These are phyloP conservation scores for Leucopsar rothschildi DNA, from an alignment of 2,113 vertebrate genomes.

Conservation along the genomic window DNA sequence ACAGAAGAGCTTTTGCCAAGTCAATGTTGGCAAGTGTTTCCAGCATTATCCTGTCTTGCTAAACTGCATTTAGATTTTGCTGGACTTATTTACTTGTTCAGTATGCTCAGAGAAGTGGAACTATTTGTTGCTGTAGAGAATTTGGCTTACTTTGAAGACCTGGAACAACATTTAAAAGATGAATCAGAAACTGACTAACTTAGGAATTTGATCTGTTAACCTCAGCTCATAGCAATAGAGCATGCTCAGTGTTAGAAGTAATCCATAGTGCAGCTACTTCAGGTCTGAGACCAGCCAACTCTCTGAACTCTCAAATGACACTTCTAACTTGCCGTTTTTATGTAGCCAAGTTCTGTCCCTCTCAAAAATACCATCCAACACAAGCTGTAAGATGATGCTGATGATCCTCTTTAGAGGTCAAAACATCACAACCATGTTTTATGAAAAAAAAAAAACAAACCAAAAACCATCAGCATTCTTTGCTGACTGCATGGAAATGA, in stretches of 20 bases:
- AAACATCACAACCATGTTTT: neutral
- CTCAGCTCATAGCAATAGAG: neutral
- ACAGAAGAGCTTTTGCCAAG: constrained; percentile 13
- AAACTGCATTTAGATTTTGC: constrained; percentile 25
- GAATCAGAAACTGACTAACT: neutral
- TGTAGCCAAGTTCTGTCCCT: neutral
- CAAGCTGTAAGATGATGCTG: neutral
- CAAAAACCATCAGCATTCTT: neutral
- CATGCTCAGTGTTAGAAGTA: neutral
- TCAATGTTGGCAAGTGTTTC: constrained; percentile 14
- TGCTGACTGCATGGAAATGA: neutral
- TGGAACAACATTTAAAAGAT: constrained; percentile 14
- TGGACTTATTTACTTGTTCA: constrained; percentile 17
- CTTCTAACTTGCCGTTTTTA: neutral
- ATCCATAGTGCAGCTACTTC: neutral
- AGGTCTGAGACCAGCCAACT: neutral
- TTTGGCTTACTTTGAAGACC: constrained; percentile 12
- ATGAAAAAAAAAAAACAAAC: neutral
- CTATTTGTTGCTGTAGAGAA: constrained; percentile 20
- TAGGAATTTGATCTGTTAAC: constrained; percentile 3
- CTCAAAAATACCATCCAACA: neutral
- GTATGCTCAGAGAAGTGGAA: neutral
- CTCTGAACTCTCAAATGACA: neutral
- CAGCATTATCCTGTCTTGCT: neutral
- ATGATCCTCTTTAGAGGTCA: neutral